Evolutionary conservation across 2,113 vertebrate species (phyloP).

Genomic region (Tetrax tetrax): DNA sequence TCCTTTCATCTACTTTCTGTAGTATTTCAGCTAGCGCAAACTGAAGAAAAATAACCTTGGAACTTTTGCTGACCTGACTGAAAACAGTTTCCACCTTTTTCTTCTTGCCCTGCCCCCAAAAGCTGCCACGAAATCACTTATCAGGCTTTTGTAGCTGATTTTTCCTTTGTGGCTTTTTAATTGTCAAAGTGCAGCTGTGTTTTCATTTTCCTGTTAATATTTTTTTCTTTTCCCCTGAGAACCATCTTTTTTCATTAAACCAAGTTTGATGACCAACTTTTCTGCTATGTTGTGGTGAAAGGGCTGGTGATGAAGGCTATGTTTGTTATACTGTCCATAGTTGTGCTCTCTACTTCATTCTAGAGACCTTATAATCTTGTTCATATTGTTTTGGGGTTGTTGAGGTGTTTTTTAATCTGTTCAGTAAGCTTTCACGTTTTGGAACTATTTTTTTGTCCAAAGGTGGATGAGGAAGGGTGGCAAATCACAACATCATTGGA

Average conservation of each 20-base stretch:
- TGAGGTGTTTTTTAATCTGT: background rate
- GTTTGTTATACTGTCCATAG: background rate
- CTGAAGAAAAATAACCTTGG: background rate
- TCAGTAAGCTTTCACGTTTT: background rate
- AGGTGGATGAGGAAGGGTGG: background rate
- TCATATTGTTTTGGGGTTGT: background rate
- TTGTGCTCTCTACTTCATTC: background rate
- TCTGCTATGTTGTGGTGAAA: slow-evolving; percentile 58
- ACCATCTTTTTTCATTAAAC: slow-evolving; percentile 38
- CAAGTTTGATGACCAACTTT: slow-evolving; percentile 31
- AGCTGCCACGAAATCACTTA: slow-evolving; percentile 54
- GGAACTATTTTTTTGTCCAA: background rate
- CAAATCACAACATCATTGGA: background rate
- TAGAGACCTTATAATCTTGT: background rate
- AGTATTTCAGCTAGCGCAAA: background rate
- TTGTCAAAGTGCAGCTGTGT: slow-evolving; percentile 59
- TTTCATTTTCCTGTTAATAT: slow-evolving; percentile 26
- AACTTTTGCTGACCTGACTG: background rate
- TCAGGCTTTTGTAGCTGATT: background rate
- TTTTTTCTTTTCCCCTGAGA: background rate
- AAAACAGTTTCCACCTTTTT: background rate
- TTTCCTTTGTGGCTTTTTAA: slow-evolving; percentile 48
- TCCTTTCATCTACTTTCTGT: background rate
- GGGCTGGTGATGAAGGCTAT: background rate
- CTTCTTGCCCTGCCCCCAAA: background rate